Evolutionary conservation across 2,888 invertebrate genomes (phyloP), one percentile per base, ranked within the genome.

Genomic region (Protonemura montana): DNA sequence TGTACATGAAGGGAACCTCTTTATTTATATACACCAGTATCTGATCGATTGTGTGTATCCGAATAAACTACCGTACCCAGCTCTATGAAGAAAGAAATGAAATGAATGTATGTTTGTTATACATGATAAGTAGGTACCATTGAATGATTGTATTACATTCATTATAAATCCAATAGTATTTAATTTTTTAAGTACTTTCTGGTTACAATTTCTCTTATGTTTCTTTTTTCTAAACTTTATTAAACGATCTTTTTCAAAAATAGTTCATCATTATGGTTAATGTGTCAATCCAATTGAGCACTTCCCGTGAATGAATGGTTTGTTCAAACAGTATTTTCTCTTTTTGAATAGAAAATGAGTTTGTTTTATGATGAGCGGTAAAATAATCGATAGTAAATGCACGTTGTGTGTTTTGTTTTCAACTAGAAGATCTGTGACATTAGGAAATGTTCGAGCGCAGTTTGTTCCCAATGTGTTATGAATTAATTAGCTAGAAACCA

Each of bases 351-450:
- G 3, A 59, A 59, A 59, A 59, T 59, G 59, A 59, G 59, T 59
- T 59, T 59, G 59, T 21, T 59, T 59, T 59, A 6, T 3, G 10
- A 35, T 10, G 35, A 35, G 35, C 35, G 35, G 59, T 21, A 59
- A 59, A 59, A 59, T 59, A 59, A 59, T 59, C 16, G 59, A 59
- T 59, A 59, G 59, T 59, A 59, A 59, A 59, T 59, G 59, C 59
- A 21, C 59, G 13, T 59, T 59, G 59, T 59, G 59, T 59, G 59
- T 7, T 3, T 35, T 35, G 59, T 21, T 16, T 59, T 59, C 1
- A 16, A 21, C 13, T 10, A 59, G 16, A 59, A 21, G 59, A 59
- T 21, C 59, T 59, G 7, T 21, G 59, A 59, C 59, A 59, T 59
- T 59, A 59, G 21, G 59, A 59, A 59, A 59, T 21, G 59, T 59